phyloP scores from a whole-genome alignment of 2,888 invertebrate genomes.

The Merodon equestris region DNA sequence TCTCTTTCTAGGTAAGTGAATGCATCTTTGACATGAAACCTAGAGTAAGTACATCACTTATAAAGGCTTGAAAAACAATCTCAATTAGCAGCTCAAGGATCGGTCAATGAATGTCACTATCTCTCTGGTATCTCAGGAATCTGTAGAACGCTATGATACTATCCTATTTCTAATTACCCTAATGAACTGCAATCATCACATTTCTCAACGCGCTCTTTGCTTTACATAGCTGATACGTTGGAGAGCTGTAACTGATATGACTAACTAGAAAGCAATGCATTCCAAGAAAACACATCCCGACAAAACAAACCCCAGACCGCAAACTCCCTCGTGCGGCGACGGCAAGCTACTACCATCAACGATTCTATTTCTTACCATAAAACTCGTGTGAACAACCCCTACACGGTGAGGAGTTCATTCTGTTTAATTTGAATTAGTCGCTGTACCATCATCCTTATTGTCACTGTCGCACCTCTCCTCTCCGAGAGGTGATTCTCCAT shows the following conservation, averaged over 20 bases:
- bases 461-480: slow-evolving; percentile 49
- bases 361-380: slow-evolving; percentile 3
- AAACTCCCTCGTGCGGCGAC: slow-evolving; percentile 12
- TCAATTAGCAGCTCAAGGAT: too few species aligned
- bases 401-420: too few species aligned
- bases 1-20: slow-evolving; percentile 40
- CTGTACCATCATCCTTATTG: slow-evolving; percentile 18
- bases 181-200: slow-evolving; percentile 42
- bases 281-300: slow-evolving; percentile 10
- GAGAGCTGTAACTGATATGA: slow-evolving; percentile 17
- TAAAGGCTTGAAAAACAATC: too few species aligned
- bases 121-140: too few species aligned
- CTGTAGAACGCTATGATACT: not conserved
- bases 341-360: too few species aligned
- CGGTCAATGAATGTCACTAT: too few species aligned
- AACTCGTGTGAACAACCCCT: too few species aligned
- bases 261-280: slow-evolving; percentile 35
- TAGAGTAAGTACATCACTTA: too few species aligned
- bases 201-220: not conserved
- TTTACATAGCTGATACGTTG: too few species aligned
- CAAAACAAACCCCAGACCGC: slow-evolving; percentile 13
- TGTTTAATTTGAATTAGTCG: slow-evolving; percentile 54
- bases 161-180: slow-evolving; percentile 50
- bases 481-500: slow-evolving; percentile 11
- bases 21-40: not conserved